phyloP scores from a whole-genome alignment of 2,797 vertebrate genomes.

The Schizopygopsis pylzovi region DNA sequence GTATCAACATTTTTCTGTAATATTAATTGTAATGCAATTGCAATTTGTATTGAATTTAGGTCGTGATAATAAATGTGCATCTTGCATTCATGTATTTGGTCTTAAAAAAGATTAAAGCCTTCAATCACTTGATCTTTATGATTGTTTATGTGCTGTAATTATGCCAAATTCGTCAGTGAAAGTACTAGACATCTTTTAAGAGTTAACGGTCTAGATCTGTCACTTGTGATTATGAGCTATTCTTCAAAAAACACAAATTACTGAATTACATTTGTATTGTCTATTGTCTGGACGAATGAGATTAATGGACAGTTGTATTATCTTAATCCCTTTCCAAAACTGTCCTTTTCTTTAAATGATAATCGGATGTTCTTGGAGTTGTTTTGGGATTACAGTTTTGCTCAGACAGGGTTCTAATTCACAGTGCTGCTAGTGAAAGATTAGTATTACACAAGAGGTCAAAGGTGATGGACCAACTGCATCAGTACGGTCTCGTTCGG shows the following conservation, averaged over 20 bases:
- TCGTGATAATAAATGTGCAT: background rate
- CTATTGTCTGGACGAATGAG: constrained; percentile 76
- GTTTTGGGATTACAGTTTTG: constrained; percentile 70
- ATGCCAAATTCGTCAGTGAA: constrained; percentile 30
- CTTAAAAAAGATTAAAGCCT: background rate
- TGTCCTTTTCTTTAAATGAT: constrained; percentile 70
- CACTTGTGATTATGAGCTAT: constrained; percentile 67
- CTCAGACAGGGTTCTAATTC: constrained; percentile 63
- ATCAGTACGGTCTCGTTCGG: background rate
- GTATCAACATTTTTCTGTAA: background rate
- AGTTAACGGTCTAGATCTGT: constrained; percentile 13
- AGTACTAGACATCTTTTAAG: constrained; percentile 34
- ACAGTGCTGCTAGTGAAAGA: constrained; percentile 60
- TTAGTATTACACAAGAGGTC: constrained; percentile 19
- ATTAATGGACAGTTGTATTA: constrained; percentile 72
- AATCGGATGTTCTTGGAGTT: constrained; percentile 80
- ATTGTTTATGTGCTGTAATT: background rate
- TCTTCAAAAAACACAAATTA: constrained; percentile 69
- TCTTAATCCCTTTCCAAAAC: constrained; percentile 75
- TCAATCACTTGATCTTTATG: background rate
- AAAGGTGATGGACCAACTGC: background rate
- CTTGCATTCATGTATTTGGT: background rate
- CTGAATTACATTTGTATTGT: constrained; percentile 71
- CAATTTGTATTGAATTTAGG: background rate
- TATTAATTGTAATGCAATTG: background rate